phyloP scores from a whole-genome alignment of 2,113 vertebrate genomes.

The Balaenoptera acutorostrata region DNA sequence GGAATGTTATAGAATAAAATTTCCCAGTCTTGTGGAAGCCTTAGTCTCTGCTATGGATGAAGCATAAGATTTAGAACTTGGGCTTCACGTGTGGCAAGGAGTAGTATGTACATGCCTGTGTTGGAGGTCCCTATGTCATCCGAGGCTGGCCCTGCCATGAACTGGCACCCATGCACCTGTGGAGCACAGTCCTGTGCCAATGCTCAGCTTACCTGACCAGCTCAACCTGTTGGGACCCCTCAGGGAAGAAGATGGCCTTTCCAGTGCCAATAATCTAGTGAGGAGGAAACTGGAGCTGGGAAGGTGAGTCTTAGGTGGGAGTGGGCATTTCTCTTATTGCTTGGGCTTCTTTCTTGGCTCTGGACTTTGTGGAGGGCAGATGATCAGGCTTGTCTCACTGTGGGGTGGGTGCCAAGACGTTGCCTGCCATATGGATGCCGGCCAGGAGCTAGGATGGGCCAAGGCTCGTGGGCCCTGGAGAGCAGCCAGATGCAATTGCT shows the following conservation, averaged over 20 bases:
- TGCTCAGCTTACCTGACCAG: background rate
- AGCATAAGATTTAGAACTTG: background rate
- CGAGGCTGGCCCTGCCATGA: background rate
- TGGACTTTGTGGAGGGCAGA: background rate
- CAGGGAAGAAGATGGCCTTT: background rate
- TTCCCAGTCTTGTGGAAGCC: background rate
- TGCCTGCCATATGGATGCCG: background rate
- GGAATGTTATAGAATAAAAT: background rate
- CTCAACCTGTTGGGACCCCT: background rate
- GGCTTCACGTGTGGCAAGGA: background rate
- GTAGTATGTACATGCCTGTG: background rate
- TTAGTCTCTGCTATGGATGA: background rate
- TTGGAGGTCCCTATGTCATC: background rate
- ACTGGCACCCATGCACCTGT: background rate
- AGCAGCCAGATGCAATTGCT: background rate
- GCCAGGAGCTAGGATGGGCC: background rate
- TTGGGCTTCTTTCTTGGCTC: background rate
- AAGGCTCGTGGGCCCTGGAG: background rate
- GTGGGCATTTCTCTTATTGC: background rate
- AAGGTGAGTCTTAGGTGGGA: background rate
- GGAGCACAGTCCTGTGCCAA: background rate
- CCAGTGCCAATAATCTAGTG: background rate
- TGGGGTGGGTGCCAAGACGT: background rate
- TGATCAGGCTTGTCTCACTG: background rate
- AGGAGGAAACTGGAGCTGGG: background rate